Percentiles rank a stretch among this genome's conserved stretches.
Conservation (phyloP, 2,113 vertebrate genomes). For the Apodemus sylvaticus region DNA sequence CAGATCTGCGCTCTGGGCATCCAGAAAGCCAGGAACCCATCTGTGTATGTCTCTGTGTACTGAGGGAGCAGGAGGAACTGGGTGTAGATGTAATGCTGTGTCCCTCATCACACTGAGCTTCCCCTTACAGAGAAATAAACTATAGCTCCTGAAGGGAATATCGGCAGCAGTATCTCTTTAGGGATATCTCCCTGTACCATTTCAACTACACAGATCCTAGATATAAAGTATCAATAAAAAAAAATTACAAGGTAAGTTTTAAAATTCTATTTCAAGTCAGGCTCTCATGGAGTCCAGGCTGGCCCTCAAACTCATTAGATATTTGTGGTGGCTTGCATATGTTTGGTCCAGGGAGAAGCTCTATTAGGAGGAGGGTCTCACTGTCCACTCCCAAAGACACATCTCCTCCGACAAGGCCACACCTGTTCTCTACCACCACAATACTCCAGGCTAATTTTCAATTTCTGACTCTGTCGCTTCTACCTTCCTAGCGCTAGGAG, state of each 20-base stretch:
- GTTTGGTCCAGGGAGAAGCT: too few relatives aligned
- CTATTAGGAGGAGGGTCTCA: too few relatives aligned
- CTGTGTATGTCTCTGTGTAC: not conserved
- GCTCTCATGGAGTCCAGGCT: not conserved
- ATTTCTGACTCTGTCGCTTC: not conserved
- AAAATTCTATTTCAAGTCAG: not conserved
- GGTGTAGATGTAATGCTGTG: not conserved
- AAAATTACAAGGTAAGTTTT: slow-evolving; percentile 22
- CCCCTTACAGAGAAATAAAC: not conserved
- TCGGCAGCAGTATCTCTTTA: not conserved
- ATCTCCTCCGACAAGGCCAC: too few relatives aligned
- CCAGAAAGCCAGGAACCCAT: not conserved
- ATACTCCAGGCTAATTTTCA: not conserved
- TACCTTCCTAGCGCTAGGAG: not conserved
- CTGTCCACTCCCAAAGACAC: too few relatives aligned
- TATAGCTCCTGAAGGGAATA: not conserved
- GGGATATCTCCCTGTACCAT: not conserved
- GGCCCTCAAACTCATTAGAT: not conserved
- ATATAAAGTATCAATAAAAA: slow-evolving; percentile 31
- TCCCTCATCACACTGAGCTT: not conserved
- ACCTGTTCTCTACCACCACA: too few relatives aligned
- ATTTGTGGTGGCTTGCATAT: too few relatives aligned
- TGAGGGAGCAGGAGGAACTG: not conserved
- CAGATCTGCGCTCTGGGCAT: not conserved
- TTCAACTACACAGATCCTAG: slow-evolving; percentile 14